Conservation (phyloP, 2,113 vertebrate species). For the Corythaeola cristata region DNA sequence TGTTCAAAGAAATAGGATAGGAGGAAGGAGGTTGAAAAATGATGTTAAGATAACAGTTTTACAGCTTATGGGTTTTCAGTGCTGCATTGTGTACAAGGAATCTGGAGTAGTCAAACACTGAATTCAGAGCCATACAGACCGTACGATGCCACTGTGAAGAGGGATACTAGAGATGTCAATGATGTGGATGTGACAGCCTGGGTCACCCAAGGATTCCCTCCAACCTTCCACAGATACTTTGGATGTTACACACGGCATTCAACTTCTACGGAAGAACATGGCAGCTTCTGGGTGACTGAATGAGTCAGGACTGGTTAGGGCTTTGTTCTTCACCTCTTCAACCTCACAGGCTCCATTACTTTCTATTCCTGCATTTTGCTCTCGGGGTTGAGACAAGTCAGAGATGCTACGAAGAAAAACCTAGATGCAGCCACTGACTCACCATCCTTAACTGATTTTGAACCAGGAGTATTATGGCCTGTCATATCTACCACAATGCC, state of each 20-base stretch:
- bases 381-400: background rate
- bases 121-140: background rate
- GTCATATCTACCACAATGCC: background rate
- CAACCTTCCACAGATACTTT: background rate
- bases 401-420: background rate
- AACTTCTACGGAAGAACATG: background rate
- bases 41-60: background rate
- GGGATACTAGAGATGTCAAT: background rate
- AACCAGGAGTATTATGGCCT: background rate
- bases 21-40: background rate
- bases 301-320: background rate
- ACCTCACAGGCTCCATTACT: background rate
- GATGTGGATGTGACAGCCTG: background rate
- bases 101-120: background rate
- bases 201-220: background rate
- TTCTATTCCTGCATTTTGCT: background rate
- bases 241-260: background rate
- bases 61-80: background rate
- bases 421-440: background rate
- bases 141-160: background rate
- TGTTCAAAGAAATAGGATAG: background rate
- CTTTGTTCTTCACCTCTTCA: background rate
- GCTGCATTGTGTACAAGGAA: background rate
- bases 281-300: background rate
- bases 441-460: background rate